Conservation (phyloP, 2,113 vertebrate species). For the Podarcis raffonei region DNA sequence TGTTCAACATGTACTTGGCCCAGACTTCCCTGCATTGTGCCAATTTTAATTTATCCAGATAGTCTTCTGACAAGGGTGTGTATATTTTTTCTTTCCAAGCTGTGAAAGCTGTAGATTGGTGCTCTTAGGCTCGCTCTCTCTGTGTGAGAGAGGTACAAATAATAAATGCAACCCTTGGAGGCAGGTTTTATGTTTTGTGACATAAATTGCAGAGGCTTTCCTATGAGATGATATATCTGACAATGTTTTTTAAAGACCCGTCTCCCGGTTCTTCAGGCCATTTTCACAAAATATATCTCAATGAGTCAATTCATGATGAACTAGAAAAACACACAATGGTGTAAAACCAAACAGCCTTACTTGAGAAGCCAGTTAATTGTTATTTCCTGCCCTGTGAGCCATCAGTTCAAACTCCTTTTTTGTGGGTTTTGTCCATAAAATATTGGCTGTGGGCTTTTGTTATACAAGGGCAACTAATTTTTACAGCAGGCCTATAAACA, state of each 20-base stretch:
- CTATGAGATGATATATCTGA: conserved; percentile 24
- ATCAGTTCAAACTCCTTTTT: conserved; percentile 67
- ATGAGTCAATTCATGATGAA: conserved; percentile 62
- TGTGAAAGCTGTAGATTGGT: not conserved
- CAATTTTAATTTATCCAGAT: conserved; percentile 18
- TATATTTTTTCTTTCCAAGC: not conserved
- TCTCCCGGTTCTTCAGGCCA: conserved; percentile 37
- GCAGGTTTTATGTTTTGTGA: conserved; percentile 53
- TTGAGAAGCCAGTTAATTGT: conserved; percentile 73
- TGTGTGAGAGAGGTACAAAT: conserved; percentile 25
- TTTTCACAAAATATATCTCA: conserved; percentile 60
- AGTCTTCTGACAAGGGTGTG: not conserved
- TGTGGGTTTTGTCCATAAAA: conserved; percentile 71
- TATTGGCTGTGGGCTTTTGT: conserved; percentile 70
- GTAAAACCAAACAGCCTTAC: conserved; percentile 48
- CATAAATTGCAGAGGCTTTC: conserved; percentile 38
- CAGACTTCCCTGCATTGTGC: not conserved
- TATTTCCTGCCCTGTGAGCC: conserved; percentile 81
- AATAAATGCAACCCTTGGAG: not conserved
- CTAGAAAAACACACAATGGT: conserved; percentile 62
- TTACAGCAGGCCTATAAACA: conserved; percentile 72
- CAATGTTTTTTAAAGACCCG: conserved; percentile 28
- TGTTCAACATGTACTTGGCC: not conserved
- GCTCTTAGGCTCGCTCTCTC: conserved; percentile 39
- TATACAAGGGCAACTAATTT: conserved; percentile 74